phyloP scores from a whole-genome alignment of 2,113 vertebrate species.

The Diadophis punctatus region DNA sequence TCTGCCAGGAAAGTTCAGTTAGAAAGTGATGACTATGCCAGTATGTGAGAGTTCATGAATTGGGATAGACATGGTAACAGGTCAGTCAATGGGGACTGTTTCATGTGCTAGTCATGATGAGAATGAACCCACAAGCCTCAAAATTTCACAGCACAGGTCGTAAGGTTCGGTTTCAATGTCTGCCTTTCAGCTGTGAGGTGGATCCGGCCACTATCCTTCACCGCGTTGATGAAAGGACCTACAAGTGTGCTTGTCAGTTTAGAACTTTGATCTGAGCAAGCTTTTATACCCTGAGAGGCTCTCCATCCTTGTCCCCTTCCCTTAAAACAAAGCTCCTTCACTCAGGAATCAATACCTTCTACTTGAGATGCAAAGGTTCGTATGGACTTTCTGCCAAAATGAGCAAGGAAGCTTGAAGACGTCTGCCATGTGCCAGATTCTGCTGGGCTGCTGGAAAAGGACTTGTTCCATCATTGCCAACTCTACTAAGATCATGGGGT shows the following conservation, averaged over 20 bases:
- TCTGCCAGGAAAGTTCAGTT: background rate
- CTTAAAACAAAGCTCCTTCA: background rate
- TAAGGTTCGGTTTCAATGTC: background rate
- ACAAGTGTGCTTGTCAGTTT: conserved; percentile 10
- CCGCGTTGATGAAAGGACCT: background rate
- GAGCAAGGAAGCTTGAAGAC: background rate
- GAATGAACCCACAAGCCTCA: background rate
- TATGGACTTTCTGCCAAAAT: background rate
- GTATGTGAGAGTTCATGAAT: too few species aligned
- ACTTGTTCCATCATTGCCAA: conserved; percentile 1
- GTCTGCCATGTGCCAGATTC: background rate
- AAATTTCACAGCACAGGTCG: background rate
- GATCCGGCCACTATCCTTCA: conserved; percentile 2
- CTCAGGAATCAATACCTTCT: conserved; percentile 31
- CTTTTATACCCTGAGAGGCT: conserved; percentile 12
- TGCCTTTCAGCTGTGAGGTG: background rate
- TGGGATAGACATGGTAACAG: too few species aligned
- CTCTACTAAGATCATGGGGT: background rate
- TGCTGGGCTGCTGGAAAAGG: background rate
- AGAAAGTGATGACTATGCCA: background rate
- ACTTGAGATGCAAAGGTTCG: background rate
- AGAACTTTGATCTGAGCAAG: conserved; percentile 1
- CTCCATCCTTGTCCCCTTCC: background rate
- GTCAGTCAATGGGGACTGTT: background rate
- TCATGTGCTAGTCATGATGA: background rate